A percentile compares a stretch with the other conserved stretches of the same genome.
Evolutionary conservation across 2,888 invertebrate genomes (phyloP).

Genomic region (Tinea trinotella): DNA sequence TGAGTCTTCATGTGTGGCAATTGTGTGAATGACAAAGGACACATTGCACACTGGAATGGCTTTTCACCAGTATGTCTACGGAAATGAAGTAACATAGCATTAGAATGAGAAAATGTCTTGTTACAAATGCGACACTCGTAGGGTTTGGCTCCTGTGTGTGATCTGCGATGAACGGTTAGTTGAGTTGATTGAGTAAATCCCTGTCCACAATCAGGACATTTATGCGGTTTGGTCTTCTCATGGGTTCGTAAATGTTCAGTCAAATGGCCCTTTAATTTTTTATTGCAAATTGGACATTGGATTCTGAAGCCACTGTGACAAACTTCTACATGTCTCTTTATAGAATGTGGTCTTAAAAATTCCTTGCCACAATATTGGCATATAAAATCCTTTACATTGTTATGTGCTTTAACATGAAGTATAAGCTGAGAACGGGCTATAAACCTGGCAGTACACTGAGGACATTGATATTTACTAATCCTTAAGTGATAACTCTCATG

Average conservation of each 20-base stretch:
- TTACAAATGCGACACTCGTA: slow-evolving; percentile 86
- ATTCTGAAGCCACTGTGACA: slow-evolving; percentile 83
- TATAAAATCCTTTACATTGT: slow-evolving; percentile 81
- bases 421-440: slow-evolving; percentile 76
- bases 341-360: slow-evolving; percentile 80
- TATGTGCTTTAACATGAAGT: slow-evolving; percentile 78
- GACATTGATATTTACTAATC: slow-evolving; percentile 80
- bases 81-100: slow-evolving; percentile 86
- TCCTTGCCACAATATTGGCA: slow-evolving; percentile 87
- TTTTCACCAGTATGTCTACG: slow-evolving; percentile 89
- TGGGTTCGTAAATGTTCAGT: slow-evolving; percentile 88
- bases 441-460: slow-evolving; percentile 80
- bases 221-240: slow-evolving; percentile 81
- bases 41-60: slow-evolving; percentile 81
- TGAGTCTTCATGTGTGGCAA: slow-evolving; percentile 90
- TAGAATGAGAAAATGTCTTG: slow-evolving; percentile 87
- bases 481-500: slow-evolving; percentile 83
- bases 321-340: slow-evolving; percentile 83
- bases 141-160: slow-evolving; percentile 88
- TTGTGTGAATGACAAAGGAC: slow-evolving; percentile 83
- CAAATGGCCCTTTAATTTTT: slow-evolving; percentile 84
- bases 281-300: slow-evolving; percentile 85
- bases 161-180: slow-evolving; percentile 85
- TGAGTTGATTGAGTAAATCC: slow-evolving; percentile 89
- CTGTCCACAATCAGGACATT: slow-evolving; percentile 84